Percentiles rank a stretch among this genome's conserved stretches.
phyloP scores from a whole-genome alignment of 2,113 vertebrate genomes.

The Gracilinanus agilis region DNA sequence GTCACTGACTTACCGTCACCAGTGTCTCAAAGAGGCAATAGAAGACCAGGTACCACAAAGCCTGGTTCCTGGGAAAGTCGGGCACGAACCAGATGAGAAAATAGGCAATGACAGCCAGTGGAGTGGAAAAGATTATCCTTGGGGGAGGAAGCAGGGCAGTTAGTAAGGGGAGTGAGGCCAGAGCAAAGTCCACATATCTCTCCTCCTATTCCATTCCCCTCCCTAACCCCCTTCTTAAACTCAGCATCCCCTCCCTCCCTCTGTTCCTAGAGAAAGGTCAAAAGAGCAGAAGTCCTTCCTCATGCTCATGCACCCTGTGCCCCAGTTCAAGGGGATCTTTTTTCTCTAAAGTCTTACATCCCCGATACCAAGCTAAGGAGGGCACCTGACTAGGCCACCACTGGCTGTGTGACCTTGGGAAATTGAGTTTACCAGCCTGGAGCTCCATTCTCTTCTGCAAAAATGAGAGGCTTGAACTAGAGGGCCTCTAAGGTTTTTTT shows the following conservation, averaged over 20 bases:
- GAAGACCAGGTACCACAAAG: constrained; percentile 95
- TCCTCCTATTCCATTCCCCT: not conserved
- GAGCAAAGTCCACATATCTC: not conserved
- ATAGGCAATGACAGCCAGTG: constrained; percentile 92
- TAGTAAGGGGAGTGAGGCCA: not conserved
- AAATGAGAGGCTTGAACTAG: not conserved
- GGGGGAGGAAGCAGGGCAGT: constrained; percentile 36
- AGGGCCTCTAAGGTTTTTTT: not conserved
- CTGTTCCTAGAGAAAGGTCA: not conserved
- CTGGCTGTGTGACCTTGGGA: not conserved
- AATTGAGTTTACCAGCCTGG: not conserved
- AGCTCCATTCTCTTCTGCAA: not conserved
- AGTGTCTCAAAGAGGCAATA: constrained; percentile 98
- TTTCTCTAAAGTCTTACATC: not conserved
- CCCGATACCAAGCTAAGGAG: constrained; percentile 1
- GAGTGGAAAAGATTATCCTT: constrained; percentile 95
- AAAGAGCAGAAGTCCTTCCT: not conserved
- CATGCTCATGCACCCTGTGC: not conserved
- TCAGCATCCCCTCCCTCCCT: not conserved
- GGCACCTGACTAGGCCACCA: not conserved
- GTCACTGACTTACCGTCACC: constrained; percentile 90
- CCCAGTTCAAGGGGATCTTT: not conserved
- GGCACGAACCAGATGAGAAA: constrained; percentile 97
- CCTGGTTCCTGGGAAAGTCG: constrained; percentile 87
- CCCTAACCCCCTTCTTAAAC: not conserved